A percentile compares a stretch with the other conserved stretches of the same genome.
Conservation (phyloP, 2,888 invertebrate species). For the Apodemia hepburni region DNA sequence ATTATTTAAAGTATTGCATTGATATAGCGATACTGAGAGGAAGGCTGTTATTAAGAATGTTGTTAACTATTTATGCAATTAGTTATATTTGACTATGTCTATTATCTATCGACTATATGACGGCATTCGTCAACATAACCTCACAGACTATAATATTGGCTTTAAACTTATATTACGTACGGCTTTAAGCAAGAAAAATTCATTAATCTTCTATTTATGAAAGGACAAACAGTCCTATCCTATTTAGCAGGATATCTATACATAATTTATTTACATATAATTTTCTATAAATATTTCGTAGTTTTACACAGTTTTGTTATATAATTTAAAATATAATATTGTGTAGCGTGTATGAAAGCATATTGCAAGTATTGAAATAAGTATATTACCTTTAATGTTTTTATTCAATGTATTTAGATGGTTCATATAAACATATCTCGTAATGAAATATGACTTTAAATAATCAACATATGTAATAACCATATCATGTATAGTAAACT, state of each 20-base stretch:
- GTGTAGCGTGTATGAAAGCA: conserved; percentile 25
- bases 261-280: conserved; percentile 66
- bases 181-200: conserved; percentile 75
- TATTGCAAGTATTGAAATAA: conserved; percentile 42
- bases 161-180: conserved; percentile 73
- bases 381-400: conserved; percentile 45
- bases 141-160: conserved; percentile 78
- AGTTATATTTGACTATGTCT: conserved; percentile 67
- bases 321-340: conserved; percentile 25
- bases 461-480: conserved; percentile 29
- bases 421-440: conserved; percentile 58
- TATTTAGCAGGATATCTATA: conserved; percentile 65
- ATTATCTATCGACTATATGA: conserved; percentile 65
- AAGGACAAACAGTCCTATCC: conserved; percentile 47
- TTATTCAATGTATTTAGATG: conserved; percentile 44
- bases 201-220: conserved; percentile 68
- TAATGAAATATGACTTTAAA: conserved; percentile 20
- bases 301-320: conserved; percentile 33
- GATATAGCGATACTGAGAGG: conserved; percentile 25
- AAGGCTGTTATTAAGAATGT: conserved; percentile 70
- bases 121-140: conserved; percentile 71
- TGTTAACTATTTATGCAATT: conserved; percentile 74
- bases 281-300: conserved; percentile 75
- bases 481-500: conserved; percentile 29
- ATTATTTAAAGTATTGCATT: conserved; percentile 12